Percentiles rank a stretch among this genome's conserved stretches.
phyloP scores from a whole-genome alignment of 2,888 invertebrate species.

The Platerodrilus igneus region DNA sequence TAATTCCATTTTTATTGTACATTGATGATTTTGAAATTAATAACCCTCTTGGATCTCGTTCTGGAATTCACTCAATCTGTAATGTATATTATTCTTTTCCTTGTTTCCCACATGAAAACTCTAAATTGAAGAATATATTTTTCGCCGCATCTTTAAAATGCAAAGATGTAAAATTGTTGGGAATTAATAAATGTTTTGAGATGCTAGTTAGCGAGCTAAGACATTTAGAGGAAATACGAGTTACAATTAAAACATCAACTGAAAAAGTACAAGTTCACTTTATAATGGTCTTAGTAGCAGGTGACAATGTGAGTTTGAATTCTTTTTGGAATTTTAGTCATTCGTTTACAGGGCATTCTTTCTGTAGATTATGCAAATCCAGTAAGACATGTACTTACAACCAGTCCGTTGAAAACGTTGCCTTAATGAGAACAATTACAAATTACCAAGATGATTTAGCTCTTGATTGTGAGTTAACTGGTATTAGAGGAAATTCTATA shows the following conservation, averaged over 20 bases:
- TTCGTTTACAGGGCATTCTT: too few species aligned
- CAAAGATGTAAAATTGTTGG: slow-evolving; percentile 24
- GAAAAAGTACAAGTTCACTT: slow-evolving; percentile 14
- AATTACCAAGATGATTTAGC: slow-evolving; percentile 23
- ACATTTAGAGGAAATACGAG: too few species aligned
- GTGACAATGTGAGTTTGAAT: slow-evolving; percentile 15
- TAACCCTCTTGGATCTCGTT: slow-evolving; percentile 30
- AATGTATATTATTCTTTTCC: slow-evolving; percentile 31
- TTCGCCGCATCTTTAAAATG: slow-evolving; percentile 26
- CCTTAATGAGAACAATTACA: slow-evolving; percentile 20
- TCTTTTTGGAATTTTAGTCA: too few species aligned
- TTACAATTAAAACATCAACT: too few species aligned
- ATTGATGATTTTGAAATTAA: slow-evolving; percentile 33
- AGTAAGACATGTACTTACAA: too few species aligned
- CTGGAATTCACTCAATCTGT: slow-evolving; percentile 26
- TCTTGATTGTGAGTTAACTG: slow-evolving; percentile 15
- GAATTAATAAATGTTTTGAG: slow-evolving; percentile 23
- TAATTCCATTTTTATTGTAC: slow-evolving; percentile 27
- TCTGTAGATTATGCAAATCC: too few species aligned
- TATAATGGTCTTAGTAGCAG: slow-evolving; percentile 15
- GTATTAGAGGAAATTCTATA: slow-evolving; percentile 17
- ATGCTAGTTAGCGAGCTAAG: slow-evolving; percentile 15
- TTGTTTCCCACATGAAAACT: slow-evolving; percentile 24
- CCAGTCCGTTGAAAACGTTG: slow-evolving; percentile 14
- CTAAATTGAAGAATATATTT: too few species aligned